These are phyloP conservation scores for Megaceryle alcyon DNA, from an alignment of 2,797 vertebrate genomes.

Conservation along the genomic window DNA sequence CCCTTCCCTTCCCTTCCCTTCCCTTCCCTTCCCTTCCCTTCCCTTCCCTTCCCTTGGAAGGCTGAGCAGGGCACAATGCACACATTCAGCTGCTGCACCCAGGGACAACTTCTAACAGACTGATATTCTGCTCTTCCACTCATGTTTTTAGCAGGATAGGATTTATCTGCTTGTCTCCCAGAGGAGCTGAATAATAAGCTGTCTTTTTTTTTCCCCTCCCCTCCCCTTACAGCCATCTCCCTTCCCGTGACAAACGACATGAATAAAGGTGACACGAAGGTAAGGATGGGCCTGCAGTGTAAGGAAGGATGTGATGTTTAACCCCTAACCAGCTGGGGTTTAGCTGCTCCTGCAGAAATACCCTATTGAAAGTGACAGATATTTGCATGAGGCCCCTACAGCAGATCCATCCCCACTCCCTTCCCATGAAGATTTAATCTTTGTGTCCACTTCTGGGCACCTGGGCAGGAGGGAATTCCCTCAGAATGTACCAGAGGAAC, in stretches of 20 bases:
- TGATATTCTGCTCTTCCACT: not conserved
- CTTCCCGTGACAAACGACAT: constrained; percentile 76
- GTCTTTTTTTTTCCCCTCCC: not conserved
- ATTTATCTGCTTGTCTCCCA: not conserved
- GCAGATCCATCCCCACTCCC: not conserved
- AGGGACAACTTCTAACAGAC: not conserved
- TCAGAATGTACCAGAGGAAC: not conserved
- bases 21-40: not conserved
- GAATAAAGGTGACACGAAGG: constrained; percentile 80
- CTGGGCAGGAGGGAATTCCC: not conserved
- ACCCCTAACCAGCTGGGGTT: not conserved
- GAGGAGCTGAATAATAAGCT: not conserved
- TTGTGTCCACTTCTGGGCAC: not conserved
- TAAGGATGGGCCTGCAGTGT: constrained; percentile 60
- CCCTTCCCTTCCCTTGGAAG: not conserved
- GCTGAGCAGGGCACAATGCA: not conserved
- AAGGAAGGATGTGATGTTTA: not conserved
- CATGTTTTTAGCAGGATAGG: not conserved
- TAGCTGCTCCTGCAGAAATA: not conserved
- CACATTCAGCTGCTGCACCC: not conserved
- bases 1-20: not conserved
- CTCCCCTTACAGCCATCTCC: constrained; percentile 67
- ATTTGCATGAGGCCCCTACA: not conserved
- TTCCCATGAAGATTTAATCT: not conserved
- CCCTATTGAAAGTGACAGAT: not conserved